These are phyloP conservation scores for Ranitomeya variabilis DNA, from an alignment of 2,113 vertebrate species.

Conservation along the genomic window DNA sequence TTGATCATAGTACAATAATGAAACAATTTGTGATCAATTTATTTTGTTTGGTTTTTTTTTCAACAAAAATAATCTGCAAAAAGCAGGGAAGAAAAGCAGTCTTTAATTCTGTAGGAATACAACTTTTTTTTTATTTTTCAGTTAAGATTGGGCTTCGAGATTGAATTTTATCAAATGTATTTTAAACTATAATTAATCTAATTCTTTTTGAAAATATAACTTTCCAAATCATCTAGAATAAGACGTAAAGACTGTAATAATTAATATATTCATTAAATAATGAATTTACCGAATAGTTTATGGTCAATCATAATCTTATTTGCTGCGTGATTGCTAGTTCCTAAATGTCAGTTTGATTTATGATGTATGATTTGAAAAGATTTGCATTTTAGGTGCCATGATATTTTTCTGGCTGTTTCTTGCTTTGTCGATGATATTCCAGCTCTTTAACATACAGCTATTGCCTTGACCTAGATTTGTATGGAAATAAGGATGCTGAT, in stretches of 20 bases:
- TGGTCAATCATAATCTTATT: background rate
- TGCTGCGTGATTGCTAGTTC: constrained; percentile 31
- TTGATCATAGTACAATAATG: background rate
- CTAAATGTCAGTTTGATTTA: constrained; percentile 52
- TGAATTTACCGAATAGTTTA: constrained; percentile 17
- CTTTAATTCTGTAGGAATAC: no score
- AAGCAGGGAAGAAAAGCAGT: no score
- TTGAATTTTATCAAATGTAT: no score
- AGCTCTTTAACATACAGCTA: constrained; percentile 67
- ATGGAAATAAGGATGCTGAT: constrained; percentile 74
- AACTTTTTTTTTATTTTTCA: no score
- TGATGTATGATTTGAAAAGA: constrained; percentile 39
- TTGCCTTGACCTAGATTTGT: constrained; percentile 81
- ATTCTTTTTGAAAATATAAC: background rate
- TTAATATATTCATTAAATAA: constrained; percentile 1
- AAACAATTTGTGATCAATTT: background rate
- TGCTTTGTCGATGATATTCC: constrained; percentile 72
- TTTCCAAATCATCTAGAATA: background rate
- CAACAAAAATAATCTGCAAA: no score
- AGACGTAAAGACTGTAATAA: background rate
- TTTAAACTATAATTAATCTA: background rate
- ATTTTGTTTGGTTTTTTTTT: background rate
- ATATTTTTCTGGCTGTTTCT: constrained; percentile 71
- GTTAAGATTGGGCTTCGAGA: no score
- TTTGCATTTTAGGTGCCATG: constrained; percentile 63